Evolutionary conservation across 2,888 invertebrate genomes (phyloP), one percentile per base, ranked within the genome.

Genomic region (Caenorhabditis sp.): DNA sequence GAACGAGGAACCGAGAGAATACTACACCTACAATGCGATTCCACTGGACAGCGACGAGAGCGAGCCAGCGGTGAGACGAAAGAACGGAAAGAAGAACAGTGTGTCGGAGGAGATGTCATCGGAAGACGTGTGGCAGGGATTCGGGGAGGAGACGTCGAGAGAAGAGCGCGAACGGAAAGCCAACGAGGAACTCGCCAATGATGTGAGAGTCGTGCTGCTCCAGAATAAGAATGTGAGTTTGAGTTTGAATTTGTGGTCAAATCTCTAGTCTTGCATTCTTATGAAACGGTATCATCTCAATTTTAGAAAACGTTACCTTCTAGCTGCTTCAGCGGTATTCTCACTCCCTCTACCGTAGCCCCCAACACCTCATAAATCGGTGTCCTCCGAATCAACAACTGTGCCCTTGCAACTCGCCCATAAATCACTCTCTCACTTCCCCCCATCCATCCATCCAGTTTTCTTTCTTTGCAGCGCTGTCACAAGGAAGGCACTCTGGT

Each of bases 121-220:
- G 2, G 70, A 78, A 53, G 80, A 82, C 37, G 65, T 82, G 24
- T 82, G 82, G 82, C 59, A 73, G 24, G 82, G 82, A 26, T 82
- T 82, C 35, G 82, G 82, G 15, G 76, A 76, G 15, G 71, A 74
- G 30, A 70, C 76, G 22, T 71, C 76, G 11, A 65, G 53, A 61
- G 76, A 77, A 30, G 71, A 71, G 32, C 22, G 65, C 13, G 76
- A 77, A 32, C 53, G 70, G 39, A 70, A 63, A 32, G 56, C 37
- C 15, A 70, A 70, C 45, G 76, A 77, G 43, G 61, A 71, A 20
- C 27, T 66, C 53, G 74, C 65, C 13, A 82, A 82, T 63, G 78
- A 82, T 35, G 78, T 82, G 4, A 26, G 82, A 58, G 82, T 82
- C n/a, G 78, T 82, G 5, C 41, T 82, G 7, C 48, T 82, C 24